These are phyloP conservation scores for Adineta ricciae DNA, from an alignment of 2,888 invertebrate genomes.

Conservation along the genomic window DNA sequence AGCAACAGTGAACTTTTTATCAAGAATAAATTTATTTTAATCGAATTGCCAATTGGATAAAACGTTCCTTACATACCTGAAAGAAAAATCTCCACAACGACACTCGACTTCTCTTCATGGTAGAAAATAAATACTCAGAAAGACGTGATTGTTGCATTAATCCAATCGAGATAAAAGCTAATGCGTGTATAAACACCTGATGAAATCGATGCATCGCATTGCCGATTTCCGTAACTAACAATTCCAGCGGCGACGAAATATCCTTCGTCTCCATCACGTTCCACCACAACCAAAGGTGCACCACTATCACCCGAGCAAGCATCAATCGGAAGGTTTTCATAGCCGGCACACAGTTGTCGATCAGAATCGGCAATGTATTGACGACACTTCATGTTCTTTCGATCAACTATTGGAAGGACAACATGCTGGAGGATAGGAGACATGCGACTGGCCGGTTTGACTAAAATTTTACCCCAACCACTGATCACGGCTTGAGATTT, in stretches of 20 bases:
- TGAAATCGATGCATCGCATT: constrained; percentile 18
- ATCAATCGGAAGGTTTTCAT: neutral
- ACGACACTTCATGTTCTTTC: neutral
- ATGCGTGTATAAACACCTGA: constrained; percentile 7
- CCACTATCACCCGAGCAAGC: neutral
- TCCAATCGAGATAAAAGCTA: constrained; percentile 3
- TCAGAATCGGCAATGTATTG: neutral
- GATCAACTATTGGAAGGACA: neutral
- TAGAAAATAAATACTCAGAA: neutral
- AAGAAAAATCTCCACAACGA: neutral
- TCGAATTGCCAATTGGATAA: neutral
- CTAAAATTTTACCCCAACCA: neutral
- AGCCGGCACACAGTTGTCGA: constrained; percentile 5
- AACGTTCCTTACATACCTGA: too few species aligned
- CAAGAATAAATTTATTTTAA: neutral
- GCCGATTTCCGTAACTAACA: constrained; percentile 1
- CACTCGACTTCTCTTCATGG: neutral
- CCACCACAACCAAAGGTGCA: neutral
- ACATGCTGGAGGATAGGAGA: neutral
- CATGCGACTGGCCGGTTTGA: neutral
- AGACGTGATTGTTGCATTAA: neutral
- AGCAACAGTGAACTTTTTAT: neutral
- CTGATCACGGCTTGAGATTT: neutral
- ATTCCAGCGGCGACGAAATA: neutral
- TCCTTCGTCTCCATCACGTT: neutral